Conservation (phyloP, 2,888 invertebrate species). For the Harpagoxenus sublaevis region DNA sequence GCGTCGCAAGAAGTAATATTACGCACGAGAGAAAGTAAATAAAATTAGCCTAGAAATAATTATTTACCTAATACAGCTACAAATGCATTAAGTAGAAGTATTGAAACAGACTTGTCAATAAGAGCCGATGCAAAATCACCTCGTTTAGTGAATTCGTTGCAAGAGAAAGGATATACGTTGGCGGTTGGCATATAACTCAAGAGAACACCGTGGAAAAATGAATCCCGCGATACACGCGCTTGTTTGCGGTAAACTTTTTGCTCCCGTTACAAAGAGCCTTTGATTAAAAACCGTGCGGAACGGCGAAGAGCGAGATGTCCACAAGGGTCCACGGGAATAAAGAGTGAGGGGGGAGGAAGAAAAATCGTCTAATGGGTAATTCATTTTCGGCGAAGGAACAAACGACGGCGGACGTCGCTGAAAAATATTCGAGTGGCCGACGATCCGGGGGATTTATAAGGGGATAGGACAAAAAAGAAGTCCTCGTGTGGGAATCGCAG, state of each 20-base stretch:
- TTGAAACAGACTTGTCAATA: background rate
- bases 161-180: background rate
- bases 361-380: conserved; percentile 53
- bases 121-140: background rate
- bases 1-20: background rate
- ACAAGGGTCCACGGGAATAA: background rate
- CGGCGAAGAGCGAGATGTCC: conserved; percentile 18
- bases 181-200: background rate
- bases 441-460: conserved; percentile 27
- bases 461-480: background rate
- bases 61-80: background rate
- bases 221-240: background rate
- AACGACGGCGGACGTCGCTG: conserved; percentile 37
- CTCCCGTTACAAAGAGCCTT: background rate
- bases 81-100: background rate
- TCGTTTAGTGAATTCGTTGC: background rate
- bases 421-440: conserved; percentile 44
- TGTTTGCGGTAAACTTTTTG: conserved; percentile 11
- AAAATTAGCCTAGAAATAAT: background rate
- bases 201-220: background rate
- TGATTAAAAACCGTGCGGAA: conserved; percentile 41
- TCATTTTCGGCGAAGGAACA: conserved; percentile 44
- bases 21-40: background rate
- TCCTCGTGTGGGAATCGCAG: conserved; percentile 9
- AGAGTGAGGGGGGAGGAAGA: background rate